Evolutionary conservation across 2,888 invertebrate genomes (phyloP).

Genomic region (Volucella inflata): DNA sequence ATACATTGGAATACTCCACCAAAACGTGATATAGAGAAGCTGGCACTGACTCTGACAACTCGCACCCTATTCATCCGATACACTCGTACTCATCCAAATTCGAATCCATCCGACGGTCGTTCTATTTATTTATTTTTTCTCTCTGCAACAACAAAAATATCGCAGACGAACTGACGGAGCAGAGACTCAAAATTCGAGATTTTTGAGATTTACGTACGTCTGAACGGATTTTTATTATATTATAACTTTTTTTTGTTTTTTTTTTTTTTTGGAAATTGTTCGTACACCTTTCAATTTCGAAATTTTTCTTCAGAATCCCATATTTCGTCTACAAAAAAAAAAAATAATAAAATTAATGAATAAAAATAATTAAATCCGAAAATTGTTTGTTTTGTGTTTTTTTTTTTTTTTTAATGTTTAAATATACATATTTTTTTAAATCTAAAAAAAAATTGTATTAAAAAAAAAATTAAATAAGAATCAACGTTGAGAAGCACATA

Average conservation of each 20-base stretch:
- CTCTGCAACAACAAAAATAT: slow-evolving; percentile 63
- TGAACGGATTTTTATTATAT: slow-evolving; percentile 37
- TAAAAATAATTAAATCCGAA: slow-evolving; percentile 17
- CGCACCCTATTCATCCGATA: slow-evolving; percentile 33
- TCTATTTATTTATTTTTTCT: slow-evolving; percentile 66
- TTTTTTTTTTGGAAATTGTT: slow-evolving; percentile 11
- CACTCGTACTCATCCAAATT: not conserved
- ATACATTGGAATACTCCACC: slow-evolving; percentile 59
- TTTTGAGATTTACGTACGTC: slow-evolving; percentile 55
- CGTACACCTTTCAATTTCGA: slow-evolving; percentile 23
- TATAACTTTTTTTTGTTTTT: not conserved
- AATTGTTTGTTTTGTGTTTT: slow-evolving; percentile 19
- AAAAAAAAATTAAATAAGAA: slow-evolving; percentile 55
- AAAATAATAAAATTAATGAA: slow-evolving; percentile 15
- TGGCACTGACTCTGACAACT: slow-evolving; percentile 31
- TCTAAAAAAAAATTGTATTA: slow-evolving; percentile 56
- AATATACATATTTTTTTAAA: slow-evolving; percentile 31
- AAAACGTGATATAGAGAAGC: slow-evolving; percentile 59
- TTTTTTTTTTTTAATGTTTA: slow-evolving; percentile 27
- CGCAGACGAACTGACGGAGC: slow-evolving; percentile 62
- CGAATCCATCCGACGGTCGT: slow-evolving; percentile 55
- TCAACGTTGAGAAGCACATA: slow-evolving; percentile 63
- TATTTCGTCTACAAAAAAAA: not conserved
- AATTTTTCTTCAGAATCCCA: slow-evolving; percentile 6
- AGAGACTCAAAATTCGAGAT: slow-evolving; percentile 30